A percentile compares a stretch with the other conserved stretches of the same genome.
Evolutionary conservation across 2,888 invertebrate species (phyloP).

Genomic region (Drosophila buzzatii): DNA sequence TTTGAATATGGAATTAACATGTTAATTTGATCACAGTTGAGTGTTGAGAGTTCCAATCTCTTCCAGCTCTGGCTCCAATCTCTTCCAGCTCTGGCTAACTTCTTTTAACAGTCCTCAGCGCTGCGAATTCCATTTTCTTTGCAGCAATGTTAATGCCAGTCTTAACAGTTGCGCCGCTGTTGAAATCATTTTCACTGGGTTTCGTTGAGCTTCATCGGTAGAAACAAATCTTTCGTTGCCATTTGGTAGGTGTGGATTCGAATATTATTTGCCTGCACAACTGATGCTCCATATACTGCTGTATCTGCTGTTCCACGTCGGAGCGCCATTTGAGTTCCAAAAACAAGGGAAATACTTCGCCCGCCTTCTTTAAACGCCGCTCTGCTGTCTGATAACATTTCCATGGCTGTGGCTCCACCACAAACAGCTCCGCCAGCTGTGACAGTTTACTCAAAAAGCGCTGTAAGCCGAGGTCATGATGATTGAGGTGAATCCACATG

Average conservation of each 20-base stretch:
- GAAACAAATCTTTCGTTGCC: slow-evolving; percentile 90
- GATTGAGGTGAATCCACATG: slow-evolving; percentile 96
- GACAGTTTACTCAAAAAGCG: slow-evolving; percentile 88
- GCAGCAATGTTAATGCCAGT: neutral
- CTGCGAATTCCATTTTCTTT: neutral
- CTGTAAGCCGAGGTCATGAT: slow-evolving; percentile 90
- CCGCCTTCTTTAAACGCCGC: slow-evolving; percentile 88
- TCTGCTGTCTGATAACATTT: slow-evolving; percentile 92
- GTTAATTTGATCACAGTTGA: neutral
- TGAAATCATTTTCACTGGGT: neutral
- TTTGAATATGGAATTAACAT: neutral
- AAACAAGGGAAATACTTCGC: slow-evolving; percentile 87
- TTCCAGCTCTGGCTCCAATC: neutral
- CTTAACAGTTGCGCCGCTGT: neutral
- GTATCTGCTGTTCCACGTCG: slow-evolving; percentile 88
- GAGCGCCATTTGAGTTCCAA: slow-evolving; percentile 87
- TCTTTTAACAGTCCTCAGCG: neutral
- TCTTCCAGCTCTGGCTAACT: neutral
- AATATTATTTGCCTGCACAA: slow-evolving; percentile 86
- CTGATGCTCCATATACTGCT: slow-evolving; percentile 86
- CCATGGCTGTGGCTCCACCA: slow-evolving; percentile 95
- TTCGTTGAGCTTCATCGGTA: slow-evolving; percentile 84
- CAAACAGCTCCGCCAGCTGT: slow-evolving; percentile 86
- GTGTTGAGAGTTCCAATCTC: neutral
- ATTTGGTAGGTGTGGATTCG: slow-evolving; percentile 88